phyloP scores from a whole-genome alignment of 2,797 vertebrate species.

The Silurus lanzhouensis region DNA sequence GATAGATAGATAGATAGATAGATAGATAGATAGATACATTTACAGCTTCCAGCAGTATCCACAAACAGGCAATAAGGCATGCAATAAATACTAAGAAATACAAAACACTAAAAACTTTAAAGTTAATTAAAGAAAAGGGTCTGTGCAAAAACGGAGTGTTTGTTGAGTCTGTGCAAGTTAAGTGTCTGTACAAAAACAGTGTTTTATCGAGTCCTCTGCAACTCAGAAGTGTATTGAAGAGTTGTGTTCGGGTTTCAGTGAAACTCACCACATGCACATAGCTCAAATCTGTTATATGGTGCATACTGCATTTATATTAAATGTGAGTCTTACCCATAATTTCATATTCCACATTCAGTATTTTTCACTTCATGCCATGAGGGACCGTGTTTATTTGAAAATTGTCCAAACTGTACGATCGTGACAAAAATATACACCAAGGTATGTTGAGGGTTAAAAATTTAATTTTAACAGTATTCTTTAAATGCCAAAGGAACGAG shows the following conservation, averaged over 20 bases:
- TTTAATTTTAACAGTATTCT: constrained; percentile 50
- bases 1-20: too few relatives aligned
- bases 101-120: too few relatives aligned
- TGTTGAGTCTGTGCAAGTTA: too few relatives aligned
- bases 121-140: too few relatives aligned
- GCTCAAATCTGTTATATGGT: neutral
- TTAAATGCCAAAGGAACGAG: constrained; percentile 48
- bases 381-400: neutral
- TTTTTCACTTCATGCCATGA: neutral
- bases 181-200: too few relatives aligned
- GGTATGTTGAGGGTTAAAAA: constrained; percentile 40
- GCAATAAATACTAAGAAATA: too few relatives aligned
- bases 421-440: neutral
- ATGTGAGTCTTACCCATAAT: neutral
- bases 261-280: neutral
- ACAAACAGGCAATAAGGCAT: neutral
- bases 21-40: too few relatives aligned
- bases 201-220: too few relatives aligned
- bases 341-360: neutral
- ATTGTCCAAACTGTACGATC: neutral
- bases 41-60: neutral
- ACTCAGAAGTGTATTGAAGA: too few relatives aligned
- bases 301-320: constrained; percentile 10
- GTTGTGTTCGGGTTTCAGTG: neutral
- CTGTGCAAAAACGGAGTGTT: too few relatives aligned